A percentile compares a stretch with the other conserved stretches of the same genome.
phyloP scores from a whole-genome alignment of 30 jellyfish, hydroid and myxozoan genomes.

The Pseudorhiza aurosa region DNA sequence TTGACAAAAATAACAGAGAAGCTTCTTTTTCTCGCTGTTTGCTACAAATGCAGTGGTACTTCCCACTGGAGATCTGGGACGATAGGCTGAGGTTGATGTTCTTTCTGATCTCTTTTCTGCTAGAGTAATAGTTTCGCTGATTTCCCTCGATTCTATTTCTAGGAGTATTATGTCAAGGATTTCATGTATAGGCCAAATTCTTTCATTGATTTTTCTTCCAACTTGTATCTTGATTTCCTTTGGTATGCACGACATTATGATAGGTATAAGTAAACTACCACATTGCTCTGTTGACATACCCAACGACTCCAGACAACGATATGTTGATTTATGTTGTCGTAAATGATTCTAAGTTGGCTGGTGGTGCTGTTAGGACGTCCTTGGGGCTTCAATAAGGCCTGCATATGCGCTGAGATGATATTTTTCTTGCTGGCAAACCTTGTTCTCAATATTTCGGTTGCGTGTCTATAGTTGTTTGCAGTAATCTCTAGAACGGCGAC shows the following conservation, averaged over 20 bases:
- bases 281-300: slow-evolving; percentile 13
- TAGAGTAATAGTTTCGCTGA: slow-evolving; percentile 11
- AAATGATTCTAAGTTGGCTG: slow-evolving; percentile 26
- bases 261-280: slow-evolving; percentile 27
- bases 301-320: slow-evolving; percentile 30
- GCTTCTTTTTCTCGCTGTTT: not conserved
- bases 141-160: slow-evolving; percentile 40
- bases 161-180: not conserved
- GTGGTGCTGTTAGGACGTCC: slow-evolving; percentile 7
- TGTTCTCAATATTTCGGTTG: slow-evolving; percentile 23
- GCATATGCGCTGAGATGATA: slow-evolving; percentile 64
- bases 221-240: slow-evolving; percentile 32
- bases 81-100: not conserved
- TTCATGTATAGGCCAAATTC: slow-evolving; percentile 46
- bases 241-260: slow-evolving; percentile 36
- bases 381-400: slow-evolving; percentile 36
- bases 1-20: slow-evolving; percentile 12
- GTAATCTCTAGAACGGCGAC: slow-evolving; percentile 45
- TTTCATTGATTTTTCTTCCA: slow-evolving; percentile 37
- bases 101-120: not conserved
- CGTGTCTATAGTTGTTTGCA: slow-evolving; percentile 28
- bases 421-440: slow-evolving; percentile 53
- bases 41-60: not conserved
- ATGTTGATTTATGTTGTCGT: slow-evolving; percentile 46
- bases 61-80: too few species aligned